Conservation (phyloP, 2,888 invertebrate genomes). For the Ceriagrion tenellum region DNA sequence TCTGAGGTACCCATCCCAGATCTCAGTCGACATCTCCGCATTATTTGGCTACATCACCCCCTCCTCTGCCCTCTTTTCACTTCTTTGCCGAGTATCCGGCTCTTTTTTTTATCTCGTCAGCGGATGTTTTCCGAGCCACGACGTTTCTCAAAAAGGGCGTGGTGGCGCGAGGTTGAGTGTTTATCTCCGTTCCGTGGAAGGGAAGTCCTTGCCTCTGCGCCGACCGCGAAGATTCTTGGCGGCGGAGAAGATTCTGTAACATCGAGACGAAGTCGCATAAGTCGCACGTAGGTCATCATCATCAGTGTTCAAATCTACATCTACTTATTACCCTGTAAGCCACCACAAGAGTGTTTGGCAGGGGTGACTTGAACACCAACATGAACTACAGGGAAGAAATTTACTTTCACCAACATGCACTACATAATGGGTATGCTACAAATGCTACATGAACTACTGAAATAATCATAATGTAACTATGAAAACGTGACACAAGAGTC, state of each 20-base stretch:
- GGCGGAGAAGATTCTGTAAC: background rate
- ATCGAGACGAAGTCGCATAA: background rate
- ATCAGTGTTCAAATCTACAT: no score
- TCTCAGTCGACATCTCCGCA: background rate
- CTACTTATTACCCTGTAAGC: no score
- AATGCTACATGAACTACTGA: no score
- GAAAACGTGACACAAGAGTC: no score
- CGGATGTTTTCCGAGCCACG: conserved; percentile 63
- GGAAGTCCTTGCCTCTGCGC: background rate
- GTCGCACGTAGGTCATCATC: no score
- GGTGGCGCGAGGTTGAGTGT: conserved; percentile 48
- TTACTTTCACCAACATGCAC: no score
- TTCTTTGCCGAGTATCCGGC: conserved; percentile 5
- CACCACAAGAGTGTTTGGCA: no score
- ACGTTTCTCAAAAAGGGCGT: conserved; percentile 61
- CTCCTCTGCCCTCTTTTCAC: background rate
- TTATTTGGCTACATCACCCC: conserved; percentile 18
- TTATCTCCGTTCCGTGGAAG: conserved; percentile 16
- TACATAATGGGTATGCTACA: no score
- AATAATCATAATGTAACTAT: no score
- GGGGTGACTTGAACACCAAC: no score
- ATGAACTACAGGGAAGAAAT: no score
- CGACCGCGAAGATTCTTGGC: background rate
- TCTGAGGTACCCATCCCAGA: background rate
- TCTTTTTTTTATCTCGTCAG: conserved; percentile 27